Evolutionary conservation across 2,888 invertebrate genomes (phyloP), one percentile per base, ranked within the genome.

Genomic region (Slavum lentiscoides): DNA sequence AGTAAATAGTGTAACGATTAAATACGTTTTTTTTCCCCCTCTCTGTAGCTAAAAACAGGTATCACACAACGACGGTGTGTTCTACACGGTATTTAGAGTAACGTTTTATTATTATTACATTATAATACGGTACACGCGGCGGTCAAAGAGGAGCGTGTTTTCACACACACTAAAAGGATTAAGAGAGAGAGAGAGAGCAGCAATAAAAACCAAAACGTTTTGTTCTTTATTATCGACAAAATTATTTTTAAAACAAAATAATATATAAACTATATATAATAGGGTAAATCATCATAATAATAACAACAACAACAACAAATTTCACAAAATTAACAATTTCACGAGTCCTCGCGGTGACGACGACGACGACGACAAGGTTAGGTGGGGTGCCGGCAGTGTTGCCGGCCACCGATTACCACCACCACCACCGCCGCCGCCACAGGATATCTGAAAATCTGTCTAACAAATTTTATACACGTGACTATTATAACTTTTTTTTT

Each of bases 181-280:
- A 73, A 49, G 8, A 68, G 66, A 73, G 64, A 49, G 8, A 68
- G 66, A 73, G 64, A 76, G 30, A 30, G 30, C 30, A 30, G n/a
- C 55, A 82, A 62, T 70, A 69, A 76, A 80, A 80, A 80, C 70
- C 64, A 80, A 70, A 62, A 62, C 11, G 69, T 70, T 70, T 80
- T 53, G 17, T 80, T 80, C 64, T 72, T 80, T 80, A 80, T 80
- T 72, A 66, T 80, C 19, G 43, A 80, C 70, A 80, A 55, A 64
- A 66, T 80, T 64, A 72, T 80, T 80, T 80, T 72, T 72, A 80
- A 80, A 80, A 72, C 70, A 80, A 80, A 80, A 72, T 72, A 77
- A 39, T 67, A 49, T 49, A 15, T 19, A 55, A 17, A 53, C 23
- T 49, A 67, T 69, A 64, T 77, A 77, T 69, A 23, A 70, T 70